Conservation (phyloP, 2,888 invertebrate genomes). For the Spodoptera littoralis region DNA sequence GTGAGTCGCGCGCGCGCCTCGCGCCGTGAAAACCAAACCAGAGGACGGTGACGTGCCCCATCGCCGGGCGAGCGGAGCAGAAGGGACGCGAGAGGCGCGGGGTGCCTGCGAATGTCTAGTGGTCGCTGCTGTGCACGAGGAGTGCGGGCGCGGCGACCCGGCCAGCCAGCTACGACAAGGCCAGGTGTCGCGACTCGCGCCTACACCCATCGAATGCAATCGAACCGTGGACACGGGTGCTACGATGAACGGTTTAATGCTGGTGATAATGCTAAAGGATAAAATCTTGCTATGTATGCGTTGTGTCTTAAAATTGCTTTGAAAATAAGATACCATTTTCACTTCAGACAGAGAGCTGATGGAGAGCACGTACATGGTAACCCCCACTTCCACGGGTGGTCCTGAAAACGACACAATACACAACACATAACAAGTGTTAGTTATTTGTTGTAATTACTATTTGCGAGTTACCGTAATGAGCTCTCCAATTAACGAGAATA, state of each 20-base stretch:
- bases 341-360: conserved; percentile 96
- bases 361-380: conserved; percentile 95
- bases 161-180: conserved; percentile 49
- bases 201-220: conserved; percentile 69
- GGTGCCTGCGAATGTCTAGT: conserved; percentile 63
- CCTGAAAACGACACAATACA: conserved; percentile 90
- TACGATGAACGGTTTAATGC: conserved; percentile 87
- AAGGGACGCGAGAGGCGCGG: conserved; percentile 68
- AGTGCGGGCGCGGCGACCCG: conserved; percentile 44
- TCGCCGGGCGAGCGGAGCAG: conserved; percentile 70
- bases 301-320: conserved; percentile 83
- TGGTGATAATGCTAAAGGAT: conserved; percentile 85
- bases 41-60: conserved; percentile 80
- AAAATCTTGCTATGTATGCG: conserved; percentile 84
- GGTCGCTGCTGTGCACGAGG: conserved; percentile 42
- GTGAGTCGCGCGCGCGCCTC: conserved; percentile 79
- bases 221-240: conserved; percentile 88
- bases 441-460: conserved; percentile 31
- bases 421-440: conserved; percentile 66
- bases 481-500: conserved; percentile 26
- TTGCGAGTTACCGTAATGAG: conserved; percentile 36
- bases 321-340: conserved; percentile 89
- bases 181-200: conserved; percentile 62
- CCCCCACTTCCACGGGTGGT: conserved; percentile 94
- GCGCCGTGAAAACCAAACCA: conserved; percentile 85